Conservation (phyloP, 64 coral and sea anemone genomes). For the Pocillopora damicornis region DNA sequence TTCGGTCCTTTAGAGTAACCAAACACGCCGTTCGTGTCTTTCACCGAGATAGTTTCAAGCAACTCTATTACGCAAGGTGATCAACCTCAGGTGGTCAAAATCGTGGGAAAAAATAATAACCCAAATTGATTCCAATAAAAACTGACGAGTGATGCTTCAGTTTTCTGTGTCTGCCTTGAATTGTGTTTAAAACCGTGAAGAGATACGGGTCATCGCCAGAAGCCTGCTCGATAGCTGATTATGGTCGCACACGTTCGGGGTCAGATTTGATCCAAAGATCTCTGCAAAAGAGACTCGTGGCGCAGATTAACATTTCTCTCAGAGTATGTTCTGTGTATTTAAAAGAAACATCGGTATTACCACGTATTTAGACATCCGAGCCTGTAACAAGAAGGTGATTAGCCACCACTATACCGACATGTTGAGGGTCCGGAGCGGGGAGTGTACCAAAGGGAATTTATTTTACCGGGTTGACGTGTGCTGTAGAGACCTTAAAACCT, state of each 20-base stretch:
- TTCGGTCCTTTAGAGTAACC: constrained; percentile 39
- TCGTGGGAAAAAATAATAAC: constrained; percentile 24
- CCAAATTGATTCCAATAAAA: background rate
- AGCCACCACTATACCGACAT: no score
- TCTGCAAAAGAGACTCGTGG: no score
- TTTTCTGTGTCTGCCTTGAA: background rate
- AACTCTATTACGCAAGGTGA: constrained; percentile 25
- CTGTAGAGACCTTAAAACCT: no score
- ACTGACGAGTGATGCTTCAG: constrained; percentile 1
- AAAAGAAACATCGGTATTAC: no score
- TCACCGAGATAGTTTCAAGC: constrained; percentile 9
- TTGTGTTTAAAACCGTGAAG: background rate
- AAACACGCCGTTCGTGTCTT: constrained; percentile 11
- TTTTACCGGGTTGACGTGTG: no score
- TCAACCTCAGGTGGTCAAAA: background rate
- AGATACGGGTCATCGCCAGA: background rate
- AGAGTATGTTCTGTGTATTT: no score
- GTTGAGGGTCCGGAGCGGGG: no score
- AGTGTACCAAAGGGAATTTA: no score
- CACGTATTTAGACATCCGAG: no score
- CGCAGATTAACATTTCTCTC: no score
- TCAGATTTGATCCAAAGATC: no score
- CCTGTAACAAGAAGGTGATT: no score
- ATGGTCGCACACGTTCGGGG: background rate
- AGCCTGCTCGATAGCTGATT: background rate